Conservation (phyloP, 53 echinoderm and acorn worm genomes). For the Echinarachnius parma region DNA sequence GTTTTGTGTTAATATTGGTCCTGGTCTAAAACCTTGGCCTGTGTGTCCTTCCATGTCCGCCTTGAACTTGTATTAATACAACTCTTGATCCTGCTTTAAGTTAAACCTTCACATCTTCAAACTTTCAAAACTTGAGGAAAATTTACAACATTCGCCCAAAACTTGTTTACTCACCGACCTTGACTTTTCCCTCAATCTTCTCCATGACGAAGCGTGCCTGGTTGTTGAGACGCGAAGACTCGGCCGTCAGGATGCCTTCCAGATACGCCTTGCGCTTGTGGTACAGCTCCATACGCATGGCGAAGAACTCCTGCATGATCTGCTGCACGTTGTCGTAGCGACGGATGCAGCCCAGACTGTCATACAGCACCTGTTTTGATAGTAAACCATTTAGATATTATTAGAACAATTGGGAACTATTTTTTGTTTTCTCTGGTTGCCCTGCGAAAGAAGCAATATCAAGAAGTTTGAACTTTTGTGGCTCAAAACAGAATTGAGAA, state of each 20-base stretch:
- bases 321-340: slow-evolving; percentile 72
- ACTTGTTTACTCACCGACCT: slow-evolving; percentile 88
- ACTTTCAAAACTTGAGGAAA: too few species aligned
- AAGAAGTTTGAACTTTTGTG: too few species aligned
- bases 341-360: slow-evolving; percentile 78
- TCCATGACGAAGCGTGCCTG: slow-evolving; percentile 99
- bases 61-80: background rate
- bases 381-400: too few species aligned
- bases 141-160: too few species aligned
- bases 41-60: too few species aligned
- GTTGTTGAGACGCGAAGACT: slow-evolving; percentile 80
- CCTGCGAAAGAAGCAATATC: too few species aligned
- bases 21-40: too few species aligned
- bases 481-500: too few species aligned
- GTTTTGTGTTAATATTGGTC: too few species aligned
- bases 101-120: too few species aligned
- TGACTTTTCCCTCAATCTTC: slow-evolving; percentile 86
- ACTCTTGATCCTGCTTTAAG: background rate
- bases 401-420: too few species aligned
- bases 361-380: slow-evolving; percentile 98
- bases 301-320: slow-evolving; percentile 79
- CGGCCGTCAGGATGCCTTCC: slow-evolving; percentile 78
- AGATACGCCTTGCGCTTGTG: slow-evolving; percentile 74
- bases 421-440: too few species aligned
- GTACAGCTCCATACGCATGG: slow-evolving; percentile 65